These are phyloP conservation scores for Tiaroga cobitis DNA, from an alignment of 2,797 vertebrate species.

Conservation along the genomic window DNA sequence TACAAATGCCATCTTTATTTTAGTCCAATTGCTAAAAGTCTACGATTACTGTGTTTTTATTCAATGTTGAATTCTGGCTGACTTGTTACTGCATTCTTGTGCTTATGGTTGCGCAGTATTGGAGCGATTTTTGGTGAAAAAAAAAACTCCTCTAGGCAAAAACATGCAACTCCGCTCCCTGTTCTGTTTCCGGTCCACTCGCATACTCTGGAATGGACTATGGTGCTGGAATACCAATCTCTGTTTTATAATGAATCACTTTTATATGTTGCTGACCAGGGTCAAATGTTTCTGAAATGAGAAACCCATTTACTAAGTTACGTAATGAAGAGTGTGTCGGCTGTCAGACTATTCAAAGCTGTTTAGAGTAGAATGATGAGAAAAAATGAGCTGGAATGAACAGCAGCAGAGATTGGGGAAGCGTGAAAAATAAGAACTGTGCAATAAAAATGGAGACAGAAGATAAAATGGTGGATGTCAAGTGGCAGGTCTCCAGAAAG, in stretches of 20 bases:
- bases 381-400: constrained; percentile 12
- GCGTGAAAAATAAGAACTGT: not conserved
- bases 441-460: constrained; percentile 38
- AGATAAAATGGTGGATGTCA: constrained; percentile 21
- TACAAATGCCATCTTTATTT: not conserved
- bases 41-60: constrained; percentile 10
- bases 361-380: constrained; percentile 51
- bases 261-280: constrained; percentile 64
- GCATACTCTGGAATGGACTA: constrained; percentile 41
- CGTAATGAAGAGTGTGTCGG: constrained; percentile 59
- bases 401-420: constrained; percentile 1
- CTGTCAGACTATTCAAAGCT: constrained; percentile 53
- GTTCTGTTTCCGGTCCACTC: not conserved
- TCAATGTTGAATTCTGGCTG: constrained; percentile 6
- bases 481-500: constrained; percentile 42
- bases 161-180: constrained; percentile 67
- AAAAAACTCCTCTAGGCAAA: constrained; percentile 23
- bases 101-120: not conserved
- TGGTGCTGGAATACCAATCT: constrained; percentile 65
- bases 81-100: not conserved
- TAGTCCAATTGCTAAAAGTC: not conserved
- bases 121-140: not conserved
- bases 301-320: constrained; percentile 61
- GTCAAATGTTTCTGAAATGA: constrained; percentile 71
- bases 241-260: constrained; percentile 61